Evolutionary conservation across 2,797 vertebrate species (phyloP).

Genomic region (Varecia variegata): DNA sequence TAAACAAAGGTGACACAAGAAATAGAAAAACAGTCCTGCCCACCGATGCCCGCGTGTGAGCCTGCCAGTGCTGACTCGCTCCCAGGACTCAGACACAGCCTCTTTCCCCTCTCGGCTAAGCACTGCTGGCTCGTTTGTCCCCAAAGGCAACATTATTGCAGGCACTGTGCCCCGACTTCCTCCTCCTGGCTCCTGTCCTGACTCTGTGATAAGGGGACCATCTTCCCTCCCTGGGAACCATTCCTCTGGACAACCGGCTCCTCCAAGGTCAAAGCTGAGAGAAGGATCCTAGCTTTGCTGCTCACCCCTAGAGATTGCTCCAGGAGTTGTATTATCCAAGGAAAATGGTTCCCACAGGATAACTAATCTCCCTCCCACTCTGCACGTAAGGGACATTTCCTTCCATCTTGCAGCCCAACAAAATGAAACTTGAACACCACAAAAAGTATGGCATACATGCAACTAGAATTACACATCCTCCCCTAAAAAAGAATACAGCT

Average conservation of each 20-base stretch:
- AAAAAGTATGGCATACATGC: neutral
- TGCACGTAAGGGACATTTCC: neutral
- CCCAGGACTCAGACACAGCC: neutral
- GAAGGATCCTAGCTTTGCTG: neutral
- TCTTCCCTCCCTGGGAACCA: conserved; percentile 31
- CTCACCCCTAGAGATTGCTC: neutral
- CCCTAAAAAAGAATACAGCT: neutral
- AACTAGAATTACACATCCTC: neutral
- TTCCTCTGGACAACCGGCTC: neutral
- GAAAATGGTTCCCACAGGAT: conserved; percentile 39
- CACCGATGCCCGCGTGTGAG: rapidly evolving
- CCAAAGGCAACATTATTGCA: neutral
- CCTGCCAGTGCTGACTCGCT: neutral
- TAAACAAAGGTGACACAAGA: conserved; percentile 26
- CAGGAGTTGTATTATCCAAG: neutral
- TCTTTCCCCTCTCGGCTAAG: neutral
- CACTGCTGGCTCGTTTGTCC: neutral
- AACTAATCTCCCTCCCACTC: neutral
- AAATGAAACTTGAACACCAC: neutral
- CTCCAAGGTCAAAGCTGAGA: conserved; percentile 42
- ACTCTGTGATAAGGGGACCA: conserved; percentile 42
- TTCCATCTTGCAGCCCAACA: neutral
- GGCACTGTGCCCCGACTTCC: neutral
- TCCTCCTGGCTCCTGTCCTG: neutral
- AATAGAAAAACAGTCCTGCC: neutral